Evolutionary conservation across 2,113 vertebrate species (phyloP).

Genomic region (Proteles cristata): DNA sequence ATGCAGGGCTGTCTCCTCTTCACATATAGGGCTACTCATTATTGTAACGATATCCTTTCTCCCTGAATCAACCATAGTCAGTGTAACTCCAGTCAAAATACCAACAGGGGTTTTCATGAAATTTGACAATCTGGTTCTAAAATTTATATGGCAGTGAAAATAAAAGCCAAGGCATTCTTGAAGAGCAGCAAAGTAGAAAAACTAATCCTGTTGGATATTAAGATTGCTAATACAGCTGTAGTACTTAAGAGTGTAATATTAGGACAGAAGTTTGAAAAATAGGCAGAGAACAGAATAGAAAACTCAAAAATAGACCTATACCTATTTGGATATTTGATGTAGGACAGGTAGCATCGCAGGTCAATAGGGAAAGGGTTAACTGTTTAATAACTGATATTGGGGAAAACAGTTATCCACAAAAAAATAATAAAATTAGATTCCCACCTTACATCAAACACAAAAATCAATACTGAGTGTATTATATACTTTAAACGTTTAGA

Average conservation of each 20-base stretch:
- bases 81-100: conserved; percentile 52
- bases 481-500: conserved; percentile 11
- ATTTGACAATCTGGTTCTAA: conserved; percentile 47
- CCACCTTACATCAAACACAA: conserved; percentile 3
- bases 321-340: conserved; percentile 41
- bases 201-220: conserved; percentile 40
- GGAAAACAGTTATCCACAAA: conserved; percentile 9
- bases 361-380: background rate
- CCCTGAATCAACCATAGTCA: conserved; percentile 34
- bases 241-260: conserved; percentile 2
- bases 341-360: background rate
- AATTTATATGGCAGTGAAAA: conserved; percentile 37
- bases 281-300: conserved; percentile 11
- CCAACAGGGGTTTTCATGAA: conserved; percentile 30
- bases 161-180: conserved; percentile 48
- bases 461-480: conserved; percentile 32
- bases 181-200: conserved; percentile 24
- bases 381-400: background rate
- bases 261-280: background rate
- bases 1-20: conserved; percentile 38
- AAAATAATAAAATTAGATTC: conserved; percentile 48
- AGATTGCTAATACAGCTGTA: background rate
- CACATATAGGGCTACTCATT: background rate
- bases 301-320: background rate
- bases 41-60: conserved; percentile 51